Percentiles rank a stretch among this genome's conserved stretches.
These are phyloP conservation scores for Limnephilus lunatus DNA, from an alignment of 2,888 invertebrate species.

Conservation along the genomic window DNA sequence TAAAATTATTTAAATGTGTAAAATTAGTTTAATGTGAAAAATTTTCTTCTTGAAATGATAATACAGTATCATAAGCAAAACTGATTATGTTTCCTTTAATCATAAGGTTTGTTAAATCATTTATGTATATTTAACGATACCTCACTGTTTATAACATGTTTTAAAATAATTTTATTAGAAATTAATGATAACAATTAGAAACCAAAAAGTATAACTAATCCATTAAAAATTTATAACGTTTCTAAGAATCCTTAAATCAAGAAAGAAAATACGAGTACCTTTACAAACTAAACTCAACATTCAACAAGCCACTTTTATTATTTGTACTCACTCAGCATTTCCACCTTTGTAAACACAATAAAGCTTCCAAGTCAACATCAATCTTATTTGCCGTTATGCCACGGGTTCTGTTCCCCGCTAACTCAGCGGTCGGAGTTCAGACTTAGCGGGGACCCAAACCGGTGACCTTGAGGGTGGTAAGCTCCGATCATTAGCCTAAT, in stretches of 20 bases:
- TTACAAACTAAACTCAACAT: background rate
- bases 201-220: too few relatives aligned
- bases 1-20: too few relatives aligned
- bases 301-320: background rate
- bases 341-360: constrained; percentile 16
- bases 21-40: too few relatives aligned
- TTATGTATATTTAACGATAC: too few relatives aligned
- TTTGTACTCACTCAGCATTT: background rate
- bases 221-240: too few relatives aligned
- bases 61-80: too few relatives aligned
- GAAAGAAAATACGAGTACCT: background rate
- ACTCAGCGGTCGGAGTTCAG: background rate
- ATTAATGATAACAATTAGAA: too few relatives aligned
- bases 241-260: background rate
- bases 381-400: constrained; percentile 37
- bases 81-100: too few relatives aligned
- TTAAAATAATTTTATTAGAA: too few relatives aligned
- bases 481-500: constrained; percentile 13
- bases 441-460: constrained; percentile 15
- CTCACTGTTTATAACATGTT: too few relatives aligned
- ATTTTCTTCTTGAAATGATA: too few relatives aligned
- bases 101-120: too few relatives aligned
- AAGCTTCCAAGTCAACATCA: constrained; percentile 23
- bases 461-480: constrained; percentile 31
- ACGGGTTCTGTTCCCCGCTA: background rate